Percentiles rank a stretch among this genome's conserved stretches.
Conservation (phyloP, 2,888 invertebrate species). For the Lasioglossum lativentre region DNA sequence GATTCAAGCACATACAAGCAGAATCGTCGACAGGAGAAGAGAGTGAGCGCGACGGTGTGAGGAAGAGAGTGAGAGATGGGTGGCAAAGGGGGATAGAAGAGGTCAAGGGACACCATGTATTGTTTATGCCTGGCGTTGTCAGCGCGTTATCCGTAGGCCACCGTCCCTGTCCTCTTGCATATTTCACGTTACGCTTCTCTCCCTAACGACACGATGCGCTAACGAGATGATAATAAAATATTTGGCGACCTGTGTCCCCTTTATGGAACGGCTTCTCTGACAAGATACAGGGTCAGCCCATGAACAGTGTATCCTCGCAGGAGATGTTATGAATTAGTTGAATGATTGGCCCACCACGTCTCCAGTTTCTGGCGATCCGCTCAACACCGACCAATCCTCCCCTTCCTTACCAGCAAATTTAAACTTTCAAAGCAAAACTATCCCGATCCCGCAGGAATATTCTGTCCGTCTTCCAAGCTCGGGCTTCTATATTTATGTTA, state of each 20-base stretch:
- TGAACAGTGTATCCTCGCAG: not conserved
- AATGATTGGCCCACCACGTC: slow-evolving; percentile 26
- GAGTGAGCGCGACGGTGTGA: not conserved
- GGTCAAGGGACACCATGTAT: slow-evolving; percentile 74
- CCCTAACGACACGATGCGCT: slow-evolving; percentile 76
- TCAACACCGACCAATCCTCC: not conserved
- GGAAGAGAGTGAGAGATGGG: not conserved
- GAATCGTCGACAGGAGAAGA: slow-evolving; percentile 15
- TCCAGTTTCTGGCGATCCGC: not conserved
- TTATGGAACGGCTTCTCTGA: slow-evolving; percentile 52
- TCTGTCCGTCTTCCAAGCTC: not conserved
- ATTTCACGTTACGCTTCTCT: slow-evolving; percentile 73
- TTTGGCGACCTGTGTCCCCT: slow-evolving; percentile 69
- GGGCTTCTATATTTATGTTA: not conserved
- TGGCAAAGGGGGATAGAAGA: not conserved
- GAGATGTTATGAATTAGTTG: slow-evolving; percentile 50
- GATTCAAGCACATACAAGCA: slow-evolving; percentile 37
- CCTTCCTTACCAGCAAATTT: not conserved
- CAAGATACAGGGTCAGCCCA: slow-evolving; percentile 23
- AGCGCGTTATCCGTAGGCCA: slow-evolving; percentile 69
- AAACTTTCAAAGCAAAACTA: not conserved
- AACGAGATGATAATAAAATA: slow-evolving; percentile 81
- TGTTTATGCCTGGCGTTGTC: slow-evolving; percentile 75
- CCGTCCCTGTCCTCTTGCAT: slow-evolving; percentile 71
- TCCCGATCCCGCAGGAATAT: not conserved